Evolutionary conservation across 2,888 invertebrate species (phyloP).

Genomic region (Neoaliturus tenellus): DNA sequence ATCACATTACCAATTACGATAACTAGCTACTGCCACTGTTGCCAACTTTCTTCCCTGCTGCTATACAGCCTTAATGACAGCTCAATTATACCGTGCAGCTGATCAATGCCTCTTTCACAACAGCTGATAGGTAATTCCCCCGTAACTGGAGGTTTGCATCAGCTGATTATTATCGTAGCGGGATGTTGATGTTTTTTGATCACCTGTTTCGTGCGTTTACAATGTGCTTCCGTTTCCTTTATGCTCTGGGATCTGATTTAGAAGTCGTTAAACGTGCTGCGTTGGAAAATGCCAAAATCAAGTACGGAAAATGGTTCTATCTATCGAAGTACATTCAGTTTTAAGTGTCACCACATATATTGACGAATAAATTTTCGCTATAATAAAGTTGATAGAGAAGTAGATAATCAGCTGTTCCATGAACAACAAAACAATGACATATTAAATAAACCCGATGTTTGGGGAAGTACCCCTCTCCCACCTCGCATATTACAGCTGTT

Average conservation of each 20-base stretch:
- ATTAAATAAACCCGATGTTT: too few relatives aligned
- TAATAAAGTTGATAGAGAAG: too few relatives aligned
- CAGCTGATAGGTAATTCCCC: conserved; percentile 1
- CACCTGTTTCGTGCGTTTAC: neutral
- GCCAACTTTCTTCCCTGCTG: neutral
- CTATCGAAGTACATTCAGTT: too few relatives aligned
- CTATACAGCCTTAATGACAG: neutral
- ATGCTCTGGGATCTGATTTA: neutral
- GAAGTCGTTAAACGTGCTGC: neutral
- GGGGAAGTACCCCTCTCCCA: too few relatives aligned
- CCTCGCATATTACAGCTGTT: too few relatives aligned
- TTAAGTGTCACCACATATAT: too few relatives aligned
- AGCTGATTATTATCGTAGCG: conserved; percentile 4
- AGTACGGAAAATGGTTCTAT: too few relatives aligned
- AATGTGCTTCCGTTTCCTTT: neutral
- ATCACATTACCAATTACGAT: conserved; percentile 10
- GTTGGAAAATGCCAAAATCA: neutral
- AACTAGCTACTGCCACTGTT: neutral
- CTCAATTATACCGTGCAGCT: conserved; percentile 36
- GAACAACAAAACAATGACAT: too few relatives aligned
- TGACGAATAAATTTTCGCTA: too few relatives aligned
- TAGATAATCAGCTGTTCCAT: too few relatives aligned
- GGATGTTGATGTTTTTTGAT: neutral
- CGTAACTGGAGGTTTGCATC: conserved; percentile 17
- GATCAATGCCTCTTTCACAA: neutral